Percentiles rank a stretch among this genome's conserved stretches.
These are phyloP conservation scores for Eutolmus rufibarbis DNA, from an alignment of 2,888 invertebrate genomes.

Conservation along the genomic window DNA sequence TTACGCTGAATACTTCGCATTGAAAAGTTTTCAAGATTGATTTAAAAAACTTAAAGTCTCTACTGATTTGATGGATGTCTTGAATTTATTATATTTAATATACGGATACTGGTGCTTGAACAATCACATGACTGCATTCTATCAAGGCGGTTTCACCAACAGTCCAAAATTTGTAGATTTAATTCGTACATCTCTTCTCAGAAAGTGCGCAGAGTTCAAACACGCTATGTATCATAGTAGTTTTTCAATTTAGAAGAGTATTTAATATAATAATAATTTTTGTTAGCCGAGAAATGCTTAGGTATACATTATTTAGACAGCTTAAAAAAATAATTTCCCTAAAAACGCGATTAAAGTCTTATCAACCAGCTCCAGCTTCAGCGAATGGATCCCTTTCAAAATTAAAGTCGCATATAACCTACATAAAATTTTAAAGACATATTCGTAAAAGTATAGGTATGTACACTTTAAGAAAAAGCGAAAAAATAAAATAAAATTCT, in stretches of 20 bases:
- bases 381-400: background rate
- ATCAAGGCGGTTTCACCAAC: slow-evolving; percentile 70
- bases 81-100: slow-evolving; percentile 66
- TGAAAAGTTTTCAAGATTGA: slow-evolving; percentile 58
- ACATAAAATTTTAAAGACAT: background rate
- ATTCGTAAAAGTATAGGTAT: background rate
- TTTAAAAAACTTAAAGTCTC: slow-evolving; percentile 57
- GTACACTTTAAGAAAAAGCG: background rate
- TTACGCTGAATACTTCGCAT: slow-evolving; percentile 76
- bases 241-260: too few species aligned
- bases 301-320: too few species aligned
- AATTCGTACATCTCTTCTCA: slow-evolving; percentile 73
- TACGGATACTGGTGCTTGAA: slow-evolving; percentile 71
- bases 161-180: slow-evolving; percentile 67
- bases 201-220: slow-evolving; percentile 68
- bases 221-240: too few species aligned
- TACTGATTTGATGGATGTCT: slow-evolving; percentile 55
- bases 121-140: slow-evolving; percentile 75
- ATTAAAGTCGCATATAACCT: background rate
- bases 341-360: background rate
- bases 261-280: too few species aligned
- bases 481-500: background rate
- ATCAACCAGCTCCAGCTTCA: background rate
- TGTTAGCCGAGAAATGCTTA: too few species aligned
- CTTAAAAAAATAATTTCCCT: background rate